Evolutionary conservation across 2,888 invertebrate species (phyloP).

Genomic region (Drosophila koepferae): DNA sequence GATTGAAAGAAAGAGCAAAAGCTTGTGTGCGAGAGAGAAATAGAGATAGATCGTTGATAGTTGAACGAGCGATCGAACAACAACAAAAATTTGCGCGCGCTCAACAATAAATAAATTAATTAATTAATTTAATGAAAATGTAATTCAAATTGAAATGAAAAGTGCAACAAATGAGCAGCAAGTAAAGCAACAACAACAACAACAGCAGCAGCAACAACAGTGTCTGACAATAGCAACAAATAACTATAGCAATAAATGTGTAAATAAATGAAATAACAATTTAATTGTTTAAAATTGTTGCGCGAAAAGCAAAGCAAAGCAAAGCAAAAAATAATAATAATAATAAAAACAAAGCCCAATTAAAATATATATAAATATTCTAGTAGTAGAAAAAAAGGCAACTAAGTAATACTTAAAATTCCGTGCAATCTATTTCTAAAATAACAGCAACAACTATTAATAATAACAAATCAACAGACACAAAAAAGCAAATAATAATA

Average conservation of each 20-base stretch:
- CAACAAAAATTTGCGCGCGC: constrained; percentile 42
- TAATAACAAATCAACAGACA: constrained; percentile 34
- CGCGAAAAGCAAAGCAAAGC: constrained; percentile 38
- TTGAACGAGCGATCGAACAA: constrained; percentile 7
- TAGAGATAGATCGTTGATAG: constrained; percentile 1
- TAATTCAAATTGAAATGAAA: constrained; percentile 32
- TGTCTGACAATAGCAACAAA: constrained; percentile 48
- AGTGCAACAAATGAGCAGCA: constrained; percentile 38
- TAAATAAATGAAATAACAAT: constrained; percentile 75
- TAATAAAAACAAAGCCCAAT: constrained; percentile 10
- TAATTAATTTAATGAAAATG: constrained; percentile 37
- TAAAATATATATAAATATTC: constrained; percentile 66
- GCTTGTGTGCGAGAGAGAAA: constrained; percentile 1
- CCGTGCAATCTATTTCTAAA: constrained; percentile 82
- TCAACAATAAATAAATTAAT: constrained; percentile 27
- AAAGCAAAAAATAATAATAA: neutral
- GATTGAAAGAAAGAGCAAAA: constrained; percentile 15
- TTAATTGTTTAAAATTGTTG: constrained; percentile 75
- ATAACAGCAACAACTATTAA: constrained; percentile 58
- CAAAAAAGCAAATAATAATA: constrained; percentile 1
- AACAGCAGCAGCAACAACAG: constrained; percentile 18
- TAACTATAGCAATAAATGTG: constrained; percentile 54
- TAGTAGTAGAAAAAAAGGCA: constrained; percentile 62
- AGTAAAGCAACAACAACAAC: constrained; percentile 36
- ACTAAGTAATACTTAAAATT: constrained; percentile 66